These are phyloP conservation scores for Penaeus monodon DNA, from an alignment of 2,888 invertebrate genomes.

Conservation along the genomic window DNA sequence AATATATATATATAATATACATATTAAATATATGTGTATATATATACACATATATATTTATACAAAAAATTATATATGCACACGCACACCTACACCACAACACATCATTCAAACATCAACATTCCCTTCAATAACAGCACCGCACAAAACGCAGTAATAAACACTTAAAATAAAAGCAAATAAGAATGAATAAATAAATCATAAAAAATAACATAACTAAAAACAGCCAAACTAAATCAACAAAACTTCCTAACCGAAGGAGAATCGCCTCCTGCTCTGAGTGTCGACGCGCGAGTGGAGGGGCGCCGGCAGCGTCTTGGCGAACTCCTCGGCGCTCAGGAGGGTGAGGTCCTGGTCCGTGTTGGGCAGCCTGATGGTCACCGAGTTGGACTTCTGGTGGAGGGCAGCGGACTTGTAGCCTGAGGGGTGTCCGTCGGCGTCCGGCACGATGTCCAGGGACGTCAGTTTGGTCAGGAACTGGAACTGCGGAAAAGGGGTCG, in stretches of 20 bases:
- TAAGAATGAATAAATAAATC: too few relatives aligned
- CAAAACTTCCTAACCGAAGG: conserved; percentile 27
- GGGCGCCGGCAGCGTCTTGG: conserved; percentile 40
- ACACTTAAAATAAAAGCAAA: too few relatives aligned
- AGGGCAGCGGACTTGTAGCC: conserved; percentile 36
- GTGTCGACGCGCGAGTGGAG: conserved; percentile 25
- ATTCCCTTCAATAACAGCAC: too few relatives aligned
- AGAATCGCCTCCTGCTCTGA: conserved; percentile 1
- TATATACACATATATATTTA: too few relatives aligned
- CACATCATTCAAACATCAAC: too few relatives aligned
- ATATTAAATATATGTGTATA: too few relatives aligned
- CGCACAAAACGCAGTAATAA: too few relatives aligned
- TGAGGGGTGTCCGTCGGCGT: background rate
- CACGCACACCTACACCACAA: too few relatives aligned
- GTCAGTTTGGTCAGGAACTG: conserved; percentile 63
- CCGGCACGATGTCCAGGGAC: conserved; percentile 21
- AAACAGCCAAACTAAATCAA: too few relatives aligned
- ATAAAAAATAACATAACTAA: too few relatives aligned
- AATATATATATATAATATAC: too few relatives aligned
- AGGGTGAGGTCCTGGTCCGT: conserved; percentile 20
- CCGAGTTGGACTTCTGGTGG: conserved; percentile 38
- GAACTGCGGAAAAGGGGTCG: conserved; percentile 67
- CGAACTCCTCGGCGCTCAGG: conserved; percentile 33
- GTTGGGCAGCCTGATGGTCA: background rate
- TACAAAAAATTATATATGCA: too few relatives aligned